phyloP scores from a whole-genome alignment of 2,888 invertebrate genomes.

The Ecliptopera silaceata region DNA sequence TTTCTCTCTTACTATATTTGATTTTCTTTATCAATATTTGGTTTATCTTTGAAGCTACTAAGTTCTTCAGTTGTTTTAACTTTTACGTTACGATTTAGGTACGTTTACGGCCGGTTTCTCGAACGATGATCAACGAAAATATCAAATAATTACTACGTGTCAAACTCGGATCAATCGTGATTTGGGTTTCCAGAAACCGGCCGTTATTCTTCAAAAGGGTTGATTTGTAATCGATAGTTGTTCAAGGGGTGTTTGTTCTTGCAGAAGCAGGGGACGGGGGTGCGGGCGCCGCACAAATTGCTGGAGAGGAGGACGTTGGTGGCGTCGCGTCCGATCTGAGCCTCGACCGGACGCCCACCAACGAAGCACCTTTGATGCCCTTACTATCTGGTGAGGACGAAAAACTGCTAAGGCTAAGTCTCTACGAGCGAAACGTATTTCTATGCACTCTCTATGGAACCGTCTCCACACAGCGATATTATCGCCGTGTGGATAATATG shows the following conservation, averaged over 20 bases:
- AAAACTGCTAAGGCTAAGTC: too few species aligned
- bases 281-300: constrained; percentile 70
- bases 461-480: too few species aligned
- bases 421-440: too few species aligned
- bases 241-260: constrained; percentile 32
- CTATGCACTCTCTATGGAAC: too few species aligned
- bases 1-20: constrained; percentile 2
- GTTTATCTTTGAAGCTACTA: background rate
- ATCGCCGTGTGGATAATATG: too few species aligned
- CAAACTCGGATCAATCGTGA: too few species aligned
- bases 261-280: constrained; percentile 77
- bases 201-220: background rate
- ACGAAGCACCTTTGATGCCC: constrained; percentile 78
- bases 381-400: constrained; percentile 72
- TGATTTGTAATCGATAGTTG: background rate
- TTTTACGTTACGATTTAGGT: background rate
- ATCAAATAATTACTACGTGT: too few species aligned
- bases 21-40: constrained; percentile 6
- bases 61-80: background rate
- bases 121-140: too few species aligned
- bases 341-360: constrained; percentile 80
- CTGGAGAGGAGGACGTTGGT: constrained; percentile 67
- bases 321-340: constrained; percentile 76
- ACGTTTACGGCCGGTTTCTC: too few species aligned
- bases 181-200: too few species aligned